Conservation (phyloP, 1,140 invertebrate genomes). For the Propsilocerus akamusi region DNA sequence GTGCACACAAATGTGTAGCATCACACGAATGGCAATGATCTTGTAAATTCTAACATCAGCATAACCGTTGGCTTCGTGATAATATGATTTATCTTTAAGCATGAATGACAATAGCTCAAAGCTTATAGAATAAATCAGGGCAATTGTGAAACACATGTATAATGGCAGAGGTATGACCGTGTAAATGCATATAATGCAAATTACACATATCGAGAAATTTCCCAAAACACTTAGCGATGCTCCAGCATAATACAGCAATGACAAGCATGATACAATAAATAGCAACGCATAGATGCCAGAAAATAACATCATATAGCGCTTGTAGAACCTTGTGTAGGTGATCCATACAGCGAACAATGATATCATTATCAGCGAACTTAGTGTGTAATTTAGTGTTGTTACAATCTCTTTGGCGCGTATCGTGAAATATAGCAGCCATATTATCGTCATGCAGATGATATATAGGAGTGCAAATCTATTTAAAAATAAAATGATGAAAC, state of each 20-base stretch:
- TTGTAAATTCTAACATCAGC: conserved; percentile 28
- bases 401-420: background rate
- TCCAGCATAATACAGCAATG: background rate
- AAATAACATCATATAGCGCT: conserved; percentile 37
- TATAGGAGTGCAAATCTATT: background rate
- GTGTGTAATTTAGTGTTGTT: background rate
- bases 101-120: conserved; percentile 50
- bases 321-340: conserved; percentile 46
- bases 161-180: conserved; percentile 82
- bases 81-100: conserved; percentile 23
- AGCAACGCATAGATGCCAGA: conserved; percentile 43
- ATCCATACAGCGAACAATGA: conserved; percentile 20
- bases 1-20: conserved; percentile 79
- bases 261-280: background rate
- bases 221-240: conserved; percentile 45
- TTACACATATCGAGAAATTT: conserved; percentile 66
- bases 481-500: background rate
- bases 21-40: conserved; percentile 47
- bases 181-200: conserved; percentile 79
- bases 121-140: conserved; percentile 56
- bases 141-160: conserved; percentile 60
- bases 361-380: background rate
- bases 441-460: background rate
- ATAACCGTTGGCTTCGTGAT: conserved; percentile 16
- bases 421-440: background rate